Base-by-base conservation (phyloP, 1,140 invertebrate species). In the Leptopilina clavipes region DNA sequence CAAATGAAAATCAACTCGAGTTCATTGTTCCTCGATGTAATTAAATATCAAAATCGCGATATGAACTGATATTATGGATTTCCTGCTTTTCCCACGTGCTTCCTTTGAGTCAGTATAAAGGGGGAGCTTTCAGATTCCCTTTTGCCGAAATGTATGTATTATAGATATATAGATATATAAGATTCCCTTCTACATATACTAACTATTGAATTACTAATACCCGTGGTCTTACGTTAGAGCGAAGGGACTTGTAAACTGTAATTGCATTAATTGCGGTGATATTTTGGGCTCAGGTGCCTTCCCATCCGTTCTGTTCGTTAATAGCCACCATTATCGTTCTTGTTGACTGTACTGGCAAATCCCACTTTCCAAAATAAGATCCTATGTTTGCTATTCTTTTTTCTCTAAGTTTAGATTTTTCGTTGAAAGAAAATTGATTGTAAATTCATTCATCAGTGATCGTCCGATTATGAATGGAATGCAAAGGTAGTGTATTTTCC, bases 201-300 rank as follows among this genome's bases (percentile, higher is more conserved):
- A 65, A 65, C 22, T 65, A 73, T 75, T 87, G 86, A 87, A 87
- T 87, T 85, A 86, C 81, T 86, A 84, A 87, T 81, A 76, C 73
- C 75, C 52, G 73, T 74, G 84, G 83, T 84, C 81, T 85, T 81
- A 74, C 76, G 54, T 17, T 65, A 79, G 79, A 81, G 83, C 80
- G 84, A 84, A 86, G 85, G 83, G 83, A 88, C 88, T 90, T 89
- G 87, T 87, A 90, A 88, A 89, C 88, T 89, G 86, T 90, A 90
- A 90, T 90, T 90, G 89, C 89, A 87, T 90, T 89, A 89, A 88
- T 90, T 89, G 89, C 83, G 87, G 87, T 86, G 88, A 89, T 89
- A 90, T 90, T 89, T 89, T 88, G 88, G 89, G 87, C 87, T 88
- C 89, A 89, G 88, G 88, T 89, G 88, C 80, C 82, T 84, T 85